These are phyloP conservation scores for Daktulosphaira vitifoliae DNA, from an alignment of 1,140 invertebrate species.

Conservation along the genomic window DNA sequence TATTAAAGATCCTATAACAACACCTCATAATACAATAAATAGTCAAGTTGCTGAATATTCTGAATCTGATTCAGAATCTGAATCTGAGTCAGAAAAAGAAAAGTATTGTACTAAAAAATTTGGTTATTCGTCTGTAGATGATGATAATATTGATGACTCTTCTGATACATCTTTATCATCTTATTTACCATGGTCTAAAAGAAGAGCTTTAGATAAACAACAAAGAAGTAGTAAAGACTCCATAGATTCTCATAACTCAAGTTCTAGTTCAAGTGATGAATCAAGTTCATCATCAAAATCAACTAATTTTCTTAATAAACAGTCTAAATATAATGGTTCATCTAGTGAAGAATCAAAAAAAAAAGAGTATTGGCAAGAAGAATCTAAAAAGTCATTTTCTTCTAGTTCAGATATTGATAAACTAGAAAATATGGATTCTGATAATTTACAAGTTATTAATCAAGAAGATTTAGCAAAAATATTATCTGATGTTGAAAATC, in stretches of 20 bases:
- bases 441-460: constrained; percentile 49
- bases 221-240: constrained; percentile 20
- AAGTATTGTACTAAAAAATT: constrained; percentile 33
- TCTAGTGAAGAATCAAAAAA: constrained; percentile 28
- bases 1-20: constrained; percentile 42
- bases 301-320: not conserved
- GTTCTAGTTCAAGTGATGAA: constrained; percentile 30
- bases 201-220: constrained; percentile 14
- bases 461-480: constrained; percentile 60
- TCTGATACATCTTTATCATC: constrained; percentile 27
- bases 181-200: constrained; percentile 23
- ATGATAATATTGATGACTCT: constrained; percentile 30
- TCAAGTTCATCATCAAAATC: constrained; percentile 27
- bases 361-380: constrained; percentile 19
- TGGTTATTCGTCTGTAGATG: constrained; percentile 22
- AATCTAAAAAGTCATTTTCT: constrained; percentile 24
- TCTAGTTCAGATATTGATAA: constrained; percentile 23
- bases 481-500: constrained; percentile 52
- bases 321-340: constrained; percentile 1
- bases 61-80: constrained; percentile 38
- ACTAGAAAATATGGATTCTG: constrained; percentile 23
- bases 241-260: constrained; percentile 14
- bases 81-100: constrained; percentile 36
- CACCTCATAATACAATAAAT: constrained; percentile 25
- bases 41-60: constrained; percentile 34